Evolutionary conservation across 2,113 vertebrate genomes (phyloP).

Genomic region (Odocoileus hemionus): DNA sequence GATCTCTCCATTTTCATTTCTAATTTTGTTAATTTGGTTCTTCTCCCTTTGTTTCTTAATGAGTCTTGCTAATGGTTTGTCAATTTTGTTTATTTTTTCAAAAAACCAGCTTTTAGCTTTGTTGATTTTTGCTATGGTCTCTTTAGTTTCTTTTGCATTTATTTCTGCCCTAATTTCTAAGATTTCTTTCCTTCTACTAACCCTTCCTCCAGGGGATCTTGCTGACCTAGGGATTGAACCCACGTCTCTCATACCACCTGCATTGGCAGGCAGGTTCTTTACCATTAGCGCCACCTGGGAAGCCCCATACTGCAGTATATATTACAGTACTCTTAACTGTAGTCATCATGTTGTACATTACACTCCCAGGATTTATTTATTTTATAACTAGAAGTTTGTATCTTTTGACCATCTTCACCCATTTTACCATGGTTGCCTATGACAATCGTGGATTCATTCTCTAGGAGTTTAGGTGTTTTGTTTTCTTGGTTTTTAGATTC

Average conservation of each 20-base stretch:
- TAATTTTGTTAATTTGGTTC: too few relatives aligned
- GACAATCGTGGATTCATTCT: not conserved
- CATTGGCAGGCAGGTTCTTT: not conserved
- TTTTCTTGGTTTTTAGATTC: not conserved
- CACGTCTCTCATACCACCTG: not conserved
- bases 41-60: too few relatives aligned
- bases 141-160: too few relatives aligned
- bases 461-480: not conserved
- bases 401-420: not conserved
- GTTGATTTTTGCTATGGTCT: too few relatives aligned
- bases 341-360: not conserved
- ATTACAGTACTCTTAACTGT: not conserved
- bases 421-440: not conserved
- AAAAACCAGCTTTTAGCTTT: too few relatives aligned
- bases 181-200: too few relatives aligned
- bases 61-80: too few relatives aligned
- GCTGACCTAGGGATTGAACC: not conserved
- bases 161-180: too few relatives aligned
- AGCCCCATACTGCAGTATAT: not conserved
- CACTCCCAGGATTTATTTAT: not conserved
- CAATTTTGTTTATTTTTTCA: too few relatives aligned
- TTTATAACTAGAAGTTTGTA: not conserved
- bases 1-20: too few relatives aligned
- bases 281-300: not conserved
- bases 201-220: not conserved